Base-by-base conservation (phyloP, 2,797 vertebrate genomes). In the Eulemur mongoz region DNA sequence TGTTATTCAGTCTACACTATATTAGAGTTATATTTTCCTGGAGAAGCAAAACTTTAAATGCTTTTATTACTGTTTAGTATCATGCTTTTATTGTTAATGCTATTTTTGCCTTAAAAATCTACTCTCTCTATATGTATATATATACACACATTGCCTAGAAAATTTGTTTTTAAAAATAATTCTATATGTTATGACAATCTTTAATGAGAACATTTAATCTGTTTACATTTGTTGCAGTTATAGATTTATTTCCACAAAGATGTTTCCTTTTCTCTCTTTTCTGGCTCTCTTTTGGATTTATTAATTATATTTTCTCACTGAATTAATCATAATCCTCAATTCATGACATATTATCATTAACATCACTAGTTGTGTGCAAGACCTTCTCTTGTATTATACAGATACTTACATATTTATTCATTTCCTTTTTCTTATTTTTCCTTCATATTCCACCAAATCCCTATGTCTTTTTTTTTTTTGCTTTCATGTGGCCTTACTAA, bases 171-270 rank as follows among this genome's bases (percentile, higher is more conserved):
- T 30, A 59, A 69, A 85, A 70, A 70, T 67, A 69, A 45, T 9
- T 15, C 32, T 84, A 30, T 23, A 38, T 85, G 70, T 73, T 73
- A 50, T 83, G 43, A 85, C 20, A 45, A 15, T 78, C 57, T 32
- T 59, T 65, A 70, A 38, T 13, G 13, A 87, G 63, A 50, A 18
- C 32, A 50, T 79, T 86, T 79, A 93, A 70, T 86, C 25, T 63
- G 22, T 27, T 78, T 86, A 90, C 5, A 45, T 43, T 84, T 89
- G 4, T n/a, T 75, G 9, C 4, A 94, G 65, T 79, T 25, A 75
- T 27, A 45, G 4, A 76, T 91, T 94, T 83, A 88, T 75, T 94
- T 97, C 45, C 8, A 79, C n/a, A 86, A 79, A 15, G 45, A 35
- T 50, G 1, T 69, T 72, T 48, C 2, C 59, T 52, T 88, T 67